Conservation (phyloP, 2,113 vertebrate species). For the Pollachius pollachius region DNA sequence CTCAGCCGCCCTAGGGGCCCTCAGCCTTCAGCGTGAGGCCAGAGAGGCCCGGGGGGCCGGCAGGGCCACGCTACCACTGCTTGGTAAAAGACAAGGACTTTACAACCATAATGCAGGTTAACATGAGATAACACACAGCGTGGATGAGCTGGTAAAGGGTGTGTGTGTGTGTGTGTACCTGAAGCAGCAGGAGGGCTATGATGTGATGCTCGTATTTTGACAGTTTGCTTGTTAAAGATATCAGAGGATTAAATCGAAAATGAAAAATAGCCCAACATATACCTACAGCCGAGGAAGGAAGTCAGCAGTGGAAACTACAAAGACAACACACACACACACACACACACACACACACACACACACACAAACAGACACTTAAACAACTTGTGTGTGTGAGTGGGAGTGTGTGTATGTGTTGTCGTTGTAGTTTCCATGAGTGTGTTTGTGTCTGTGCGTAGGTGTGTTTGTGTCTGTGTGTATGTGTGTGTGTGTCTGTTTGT, state of each 20-base stretch:
- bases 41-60: slow-evolving; percentile 20
- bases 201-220: slow-evolving; percentile 7
- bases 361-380: slow-evolving; percentile 1
- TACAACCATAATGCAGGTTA: slow-evolving; percentile 59
- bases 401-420: too few relatives aligned
- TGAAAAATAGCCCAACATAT: neutral
- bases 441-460: neutral
- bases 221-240: slow-evolving; percentile 15
- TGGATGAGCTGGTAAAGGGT: slow-evolving; percentile 60
- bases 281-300: neutral
- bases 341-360: slow-evolving; percentile 3
- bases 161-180: slow-evolving; percentile 33
- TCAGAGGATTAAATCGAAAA: slow-evolving; percentile 17
- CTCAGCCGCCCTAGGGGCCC: too few relatives aligned
- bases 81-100: slow-evolving; percentile 52
- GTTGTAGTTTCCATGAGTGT: too few relatives aligned
- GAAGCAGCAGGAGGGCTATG: slow-evolving; percentile 2
- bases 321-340: slow-evolving; percentile 17
- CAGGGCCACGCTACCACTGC: slow-evolving; percentile 35
- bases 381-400: neutral
- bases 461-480: too few relatives aligned
- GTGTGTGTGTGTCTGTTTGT: too few relatives aligned
- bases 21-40: too few relatives aligned
- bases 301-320: neutral
- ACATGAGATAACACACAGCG: slow-evolving; percentile 60